Evolutionary conservation across 2,113 vertebrate species (phyloP).

Genomic region (Cavia aperea): DNA sequence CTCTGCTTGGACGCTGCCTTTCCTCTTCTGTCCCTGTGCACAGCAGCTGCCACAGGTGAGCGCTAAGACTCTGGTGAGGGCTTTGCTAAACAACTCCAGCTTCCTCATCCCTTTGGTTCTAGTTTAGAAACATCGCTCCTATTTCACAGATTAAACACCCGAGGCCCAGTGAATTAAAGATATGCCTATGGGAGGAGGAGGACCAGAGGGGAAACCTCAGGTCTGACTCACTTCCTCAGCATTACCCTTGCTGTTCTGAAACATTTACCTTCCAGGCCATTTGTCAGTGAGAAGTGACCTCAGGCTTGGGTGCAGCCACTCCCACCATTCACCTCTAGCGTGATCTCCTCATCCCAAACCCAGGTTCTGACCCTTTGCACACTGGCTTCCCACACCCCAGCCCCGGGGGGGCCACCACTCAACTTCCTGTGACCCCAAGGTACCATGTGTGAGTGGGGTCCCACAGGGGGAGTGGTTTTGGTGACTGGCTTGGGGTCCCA

Average conservation of each 20-base stretch:
- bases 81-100: neutral
- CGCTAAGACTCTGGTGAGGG: neutral
- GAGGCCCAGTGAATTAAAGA: neutral
- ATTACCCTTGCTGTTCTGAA: neutral
- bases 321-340: neutral
- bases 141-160: neutral
- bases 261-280: neutral
- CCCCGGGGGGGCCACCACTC: fast-evolving
- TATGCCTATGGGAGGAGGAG: too few species aligned
- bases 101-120: neutral
- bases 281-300: neutral
- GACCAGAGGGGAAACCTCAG: neutral
- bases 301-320: fast-evolving
- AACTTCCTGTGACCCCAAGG: neutral
- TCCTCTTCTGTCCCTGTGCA: neutral
- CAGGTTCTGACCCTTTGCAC: neutral
- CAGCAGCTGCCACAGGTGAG: neutral
- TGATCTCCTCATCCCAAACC: neutral
- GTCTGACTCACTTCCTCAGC: neutral
- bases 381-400: fast-evolving
- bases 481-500: neutral
- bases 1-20: neutral
- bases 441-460: neutral
- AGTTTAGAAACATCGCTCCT: neutral
- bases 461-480: neutral